phyloP scores from a whole-genome alignment of 1,140 invertebrate species.

The Drosophila equinoxialis region DNA sequence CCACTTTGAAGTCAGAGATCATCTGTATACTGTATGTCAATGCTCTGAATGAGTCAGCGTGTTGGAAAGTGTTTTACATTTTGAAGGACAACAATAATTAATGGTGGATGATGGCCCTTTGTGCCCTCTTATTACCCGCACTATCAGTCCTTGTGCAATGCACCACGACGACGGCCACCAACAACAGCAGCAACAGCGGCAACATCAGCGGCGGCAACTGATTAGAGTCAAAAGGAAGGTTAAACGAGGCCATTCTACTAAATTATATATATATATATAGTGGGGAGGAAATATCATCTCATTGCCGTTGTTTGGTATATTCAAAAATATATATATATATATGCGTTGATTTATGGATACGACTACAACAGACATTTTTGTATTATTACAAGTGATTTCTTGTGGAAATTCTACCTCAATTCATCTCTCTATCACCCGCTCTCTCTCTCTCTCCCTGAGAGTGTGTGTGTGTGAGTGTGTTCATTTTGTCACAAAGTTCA shows the following conservation, averaged over 20 bases:
- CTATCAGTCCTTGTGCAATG: constrained; percentile 45
- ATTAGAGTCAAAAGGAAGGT: constrained; percentile 36
- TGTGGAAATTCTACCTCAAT: constrained; percentile 1
- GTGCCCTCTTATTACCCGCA: constrained; percentile 32
- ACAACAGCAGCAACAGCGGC: not conserved
- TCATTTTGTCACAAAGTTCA: constrained; percentile 56
- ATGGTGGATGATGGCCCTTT: no score
- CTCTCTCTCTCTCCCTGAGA: not conserved
- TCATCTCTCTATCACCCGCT: constrained; percentile 1
- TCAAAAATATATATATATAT: not conserved
- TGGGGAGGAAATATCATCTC: not conserved
- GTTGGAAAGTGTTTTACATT: no score
- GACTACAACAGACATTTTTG: not conserved
- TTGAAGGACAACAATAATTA: no score
- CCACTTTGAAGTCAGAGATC: no score
- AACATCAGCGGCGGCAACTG: constrained; percentile 24
- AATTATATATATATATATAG: no score
- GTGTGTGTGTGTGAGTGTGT: constrained; percentile 1
- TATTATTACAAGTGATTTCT: not conserved
- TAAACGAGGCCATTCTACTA: constrained; percentile 29
- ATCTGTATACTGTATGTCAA: no score
- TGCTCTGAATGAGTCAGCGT: no score
- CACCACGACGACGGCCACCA: constrained; percentile 48
- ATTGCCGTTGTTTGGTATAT: constrained; percentile 28
- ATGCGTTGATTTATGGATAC: constrained; percentile 57